phyloP scores from a whole-genome alignment of 1,140 invertebrate genomes.

The Drosophila pallidifrons region DNA sequence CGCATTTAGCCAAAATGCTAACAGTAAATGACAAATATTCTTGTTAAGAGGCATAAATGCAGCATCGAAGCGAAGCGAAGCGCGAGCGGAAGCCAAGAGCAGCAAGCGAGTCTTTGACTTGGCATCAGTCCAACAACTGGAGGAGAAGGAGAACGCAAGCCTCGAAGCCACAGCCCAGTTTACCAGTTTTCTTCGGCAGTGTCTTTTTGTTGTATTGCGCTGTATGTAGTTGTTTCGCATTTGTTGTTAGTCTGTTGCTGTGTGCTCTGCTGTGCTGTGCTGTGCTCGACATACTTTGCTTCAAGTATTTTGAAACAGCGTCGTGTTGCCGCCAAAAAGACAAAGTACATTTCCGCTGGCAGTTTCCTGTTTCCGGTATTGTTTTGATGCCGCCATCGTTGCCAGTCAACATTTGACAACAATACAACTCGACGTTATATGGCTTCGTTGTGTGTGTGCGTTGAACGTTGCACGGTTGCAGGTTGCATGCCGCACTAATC shows the following conservation, averaged over 20 bases:
- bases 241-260: constrained; percentile 45
- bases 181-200: constrained; percentile 35
- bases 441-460: no score
- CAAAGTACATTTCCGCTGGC: constrained; percentile 81
- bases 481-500: constrained; percentile 34
- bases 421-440: not conserved
- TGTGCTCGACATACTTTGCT: constrained; percentile 74
- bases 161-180: constrained; percentile 4
- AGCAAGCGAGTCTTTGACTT: constrained; percentile 40
- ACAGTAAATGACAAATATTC: constrained; percentile 83
- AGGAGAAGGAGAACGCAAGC: not conserved
- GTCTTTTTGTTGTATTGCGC: constrained; percentile 27
- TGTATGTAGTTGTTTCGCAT: not conserved
- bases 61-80: constrained; percentile 26
- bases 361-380: constrained; percentile 81
- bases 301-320: constrained; percentile 75
- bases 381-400: constrained; percentile 62
- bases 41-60: constrained; percentile 82
- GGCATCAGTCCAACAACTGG: constrained; percentile 61
- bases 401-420: not conserved
- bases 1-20: constrained; percentile 83
- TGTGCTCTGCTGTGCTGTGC: constrained; percentile 4
- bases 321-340: constrained; percentile 75
- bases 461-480: no score
- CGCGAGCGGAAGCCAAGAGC: not conserved